Percentiles rank a stretch among this genome's conserved stretches.
Conservation (phyloP, 2,113 vertebrate species). For the Pao palembangensis region DNA sequence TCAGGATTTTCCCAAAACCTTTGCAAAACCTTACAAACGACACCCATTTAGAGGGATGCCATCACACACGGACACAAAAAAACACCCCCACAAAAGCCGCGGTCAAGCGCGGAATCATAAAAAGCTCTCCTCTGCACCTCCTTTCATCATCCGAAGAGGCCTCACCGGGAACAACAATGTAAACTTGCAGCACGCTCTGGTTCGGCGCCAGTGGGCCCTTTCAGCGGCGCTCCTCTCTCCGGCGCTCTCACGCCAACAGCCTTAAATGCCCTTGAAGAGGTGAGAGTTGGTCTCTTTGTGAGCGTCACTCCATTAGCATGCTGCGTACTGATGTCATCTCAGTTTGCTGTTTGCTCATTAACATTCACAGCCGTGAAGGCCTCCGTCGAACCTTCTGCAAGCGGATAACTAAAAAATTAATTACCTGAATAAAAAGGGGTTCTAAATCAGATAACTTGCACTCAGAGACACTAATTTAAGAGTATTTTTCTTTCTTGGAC, state of each 20-base stretch:
- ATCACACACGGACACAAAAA: neutral
- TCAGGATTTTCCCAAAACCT: conserved; percentile 13
- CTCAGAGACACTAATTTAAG: too few species aligned
- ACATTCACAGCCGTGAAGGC: too few species aligned
- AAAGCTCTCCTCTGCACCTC: conserved; percentile 34
- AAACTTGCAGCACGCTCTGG: conserved; percentile 34
- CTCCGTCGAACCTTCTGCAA: too few species aligned
- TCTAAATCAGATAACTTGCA: too few species aligned
- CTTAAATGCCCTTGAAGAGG: conserved; percentile 23
- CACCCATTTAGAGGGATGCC: conserved; percentile 24
- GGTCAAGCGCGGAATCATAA: conserved; percentile 35
- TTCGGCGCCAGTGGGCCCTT: conserved; percentile 45
- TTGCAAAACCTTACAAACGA: conserved; percentile 22
- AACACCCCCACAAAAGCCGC: neutral
- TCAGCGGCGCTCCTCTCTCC: conserved; percentile 35
- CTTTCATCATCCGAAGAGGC: conserved; percentile 36
- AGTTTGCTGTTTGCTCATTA: conserved; percentile 14
- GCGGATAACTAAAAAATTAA: too few species aligned
- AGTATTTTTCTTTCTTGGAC: too few species aligned
- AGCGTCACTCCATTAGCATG: conserved; percentile 26
- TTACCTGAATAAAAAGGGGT: too few species aligned
- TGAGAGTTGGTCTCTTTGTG: conserved; percentile 15
- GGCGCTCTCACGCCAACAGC: conserved; percentile 27
- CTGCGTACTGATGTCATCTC: conserved; percentile 21
- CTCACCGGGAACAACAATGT: conserved; percentile 41